A percentile compares a stretch with the other conserved stretches of the same genome.
Conservation (phyloP, 2,113 vertebrate genomes). For the Martes martes region DNA sequence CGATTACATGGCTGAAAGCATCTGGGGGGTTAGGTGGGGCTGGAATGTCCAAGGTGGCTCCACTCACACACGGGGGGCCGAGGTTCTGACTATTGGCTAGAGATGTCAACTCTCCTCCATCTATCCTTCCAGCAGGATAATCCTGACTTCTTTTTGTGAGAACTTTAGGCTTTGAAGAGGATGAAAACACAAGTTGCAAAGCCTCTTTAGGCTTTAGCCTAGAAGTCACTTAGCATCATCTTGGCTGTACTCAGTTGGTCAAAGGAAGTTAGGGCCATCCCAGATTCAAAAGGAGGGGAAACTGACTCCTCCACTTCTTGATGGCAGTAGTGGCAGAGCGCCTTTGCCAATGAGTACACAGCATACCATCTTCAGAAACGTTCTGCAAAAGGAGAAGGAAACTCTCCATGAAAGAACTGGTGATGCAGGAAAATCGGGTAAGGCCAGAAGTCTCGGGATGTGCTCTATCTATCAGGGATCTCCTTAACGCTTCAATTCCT, state of each 20-base stretch:
- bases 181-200: neutral
- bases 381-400: neutral
- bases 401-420: neutral
- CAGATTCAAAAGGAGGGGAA: neutral
- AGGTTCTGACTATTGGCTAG: neutral
- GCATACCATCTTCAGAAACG: neutral
- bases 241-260: neutral
- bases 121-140: neutral
- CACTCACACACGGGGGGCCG: neutral
- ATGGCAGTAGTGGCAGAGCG: neutral
- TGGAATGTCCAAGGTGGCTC: neutral
- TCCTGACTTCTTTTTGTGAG: neutral
- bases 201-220: neutral
- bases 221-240: neutral
- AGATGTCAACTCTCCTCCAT: neutral
- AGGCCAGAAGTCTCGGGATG: neutral
- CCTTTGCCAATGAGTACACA: neutral
- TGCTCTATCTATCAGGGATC: neutral
- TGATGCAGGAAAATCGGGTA: neutral
- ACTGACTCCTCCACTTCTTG: neutral
- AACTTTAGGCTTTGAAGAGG: neutral
- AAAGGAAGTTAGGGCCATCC: neutral
- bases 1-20: neutral
- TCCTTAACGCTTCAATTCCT: neutral
- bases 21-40: neutral